Base-by-base conservation (phyloP, 2,888 invertebrate species). In the Neoaliturus tenellus region DNA sequence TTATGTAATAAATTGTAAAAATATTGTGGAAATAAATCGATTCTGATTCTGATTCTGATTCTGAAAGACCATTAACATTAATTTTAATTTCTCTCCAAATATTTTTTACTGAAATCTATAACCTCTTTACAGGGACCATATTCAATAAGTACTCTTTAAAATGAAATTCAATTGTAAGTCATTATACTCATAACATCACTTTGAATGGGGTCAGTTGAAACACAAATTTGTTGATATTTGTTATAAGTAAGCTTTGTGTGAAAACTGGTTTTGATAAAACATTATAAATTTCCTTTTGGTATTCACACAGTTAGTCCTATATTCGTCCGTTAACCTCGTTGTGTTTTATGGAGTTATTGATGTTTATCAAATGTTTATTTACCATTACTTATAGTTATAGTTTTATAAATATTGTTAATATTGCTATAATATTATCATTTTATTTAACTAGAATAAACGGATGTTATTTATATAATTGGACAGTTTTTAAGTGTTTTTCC, bases 321-420 rank as follows among this genome's bases (percentile, higher is more conserved):
- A 12, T 58, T 58, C 58, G 58, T 62, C 62, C 62, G 31, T 28
- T 62, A 62, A 28, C 62, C 62, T 62, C 31, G 31, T 62, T 62
- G 62, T 62, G 28, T 62, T 62, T 23, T 55, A 62, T 55, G 55
- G 6, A n/a, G 31, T 62, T 62, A 28, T 62, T 62, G 62, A 62
- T 62, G 62, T 62, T 62, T 55, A 17, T 44, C 23, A 28, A 75
- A 41, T 75, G 75, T 75, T 75, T 44, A 44, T 75, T 75, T 75
- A 75, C 75, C 75, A 75, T 75, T 75, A 75, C 4, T 67, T 69
- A 73, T 28, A 75, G 23, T n/a, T 75, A 75, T 48, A 75, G 48
- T 75, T 75, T 75, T 75, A 75, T 75, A 75, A 41, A 69, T 48
- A 48, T 44, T 41, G 67, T 69, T 41, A 69, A 69, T 69, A 81